These are phyloP conservation scores for Rhineura floridana DNA, from an alignment of 2,113 vertebrate species.

Conservation along the genomic window DNA sequence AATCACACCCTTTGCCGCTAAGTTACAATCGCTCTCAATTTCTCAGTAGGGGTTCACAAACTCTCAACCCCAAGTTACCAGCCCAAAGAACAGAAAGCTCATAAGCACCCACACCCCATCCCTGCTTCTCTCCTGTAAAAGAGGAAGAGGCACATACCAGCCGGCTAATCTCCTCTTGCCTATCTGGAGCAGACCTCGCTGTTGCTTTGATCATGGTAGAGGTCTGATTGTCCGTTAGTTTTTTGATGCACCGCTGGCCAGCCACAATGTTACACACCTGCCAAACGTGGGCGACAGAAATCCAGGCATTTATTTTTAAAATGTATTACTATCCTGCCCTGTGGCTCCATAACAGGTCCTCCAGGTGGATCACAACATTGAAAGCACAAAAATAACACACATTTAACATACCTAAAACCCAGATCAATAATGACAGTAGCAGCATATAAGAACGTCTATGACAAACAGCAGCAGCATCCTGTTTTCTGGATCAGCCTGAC, in stretches of 20 bases:
- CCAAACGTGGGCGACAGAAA: constrained; percentile 26
- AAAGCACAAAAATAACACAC: background rate
- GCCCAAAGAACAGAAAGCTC: background rate
- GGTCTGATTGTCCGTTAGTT: constrained; percentile 85
- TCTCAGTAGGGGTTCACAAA: background rate
- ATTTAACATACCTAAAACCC: background rate
- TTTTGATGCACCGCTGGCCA: constrained; percentile 85
- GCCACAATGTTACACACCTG: constrained; percentile 87
- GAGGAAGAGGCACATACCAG: constrained; percentile 70
- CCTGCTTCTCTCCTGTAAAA: fast-evolving
- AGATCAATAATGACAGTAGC: background rate
- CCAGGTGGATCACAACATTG: background rate
- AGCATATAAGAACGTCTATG: background rate
- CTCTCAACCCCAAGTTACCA: background rate
- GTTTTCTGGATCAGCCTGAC: background rate
- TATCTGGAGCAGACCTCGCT: constrained; percentile 84
- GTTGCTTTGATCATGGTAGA: constrained; percentile 87
- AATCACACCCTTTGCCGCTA: too few species aligned
- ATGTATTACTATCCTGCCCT: background rate
- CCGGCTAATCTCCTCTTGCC: constrained; percentile 84
- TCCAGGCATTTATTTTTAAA: fast-evolving
- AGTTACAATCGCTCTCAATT: background rate
- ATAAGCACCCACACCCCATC: fast-evolving
- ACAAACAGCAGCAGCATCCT: background rate
- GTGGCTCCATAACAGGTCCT: background rate